A percentile compares a stretch with the other conserved stretches of the same genome.
Evolutionary conservation across 1,140 invertebrate species (phyloP).

Genomic region (Lordiphosa collinella): DNA sequence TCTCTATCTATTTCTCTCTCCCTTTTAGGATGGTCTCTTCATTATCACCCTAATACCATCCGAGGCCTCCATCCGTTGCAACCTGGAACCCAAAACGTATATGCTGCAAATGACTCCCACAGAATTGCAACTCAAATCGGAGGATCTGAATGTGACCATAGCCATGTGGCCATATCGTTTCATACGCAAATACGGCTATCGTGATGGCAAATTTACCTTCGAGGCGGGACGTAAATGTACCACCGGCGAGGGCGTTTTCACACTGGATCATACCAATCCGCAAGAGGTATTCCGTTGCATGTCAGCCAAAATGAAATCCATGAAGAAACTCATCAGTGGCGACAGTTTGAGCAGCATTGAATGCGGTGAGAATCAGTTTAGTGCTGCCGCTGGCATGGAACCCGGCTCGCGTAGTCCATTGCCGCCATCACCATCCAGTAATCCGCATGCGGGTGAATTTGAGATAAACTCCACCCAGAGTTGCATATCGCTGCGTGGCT

Average conservation of each 20-base stretch:
- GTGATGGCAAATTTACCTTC: conserved; percentile 91
- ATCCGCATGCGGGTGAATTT: conserved; percentile 74
- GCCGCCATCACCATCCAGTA: conserved; percentile 84
- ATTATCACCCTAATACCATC: conserved; percentile 88
- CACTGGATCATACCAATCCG: conserved; percentile 88
- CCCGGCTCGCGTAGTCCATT: conserved; percentile 88
- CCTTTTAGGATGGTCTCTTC: conserved; percentile 85
- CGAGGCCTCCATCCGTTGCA: conserved; percentile 88
- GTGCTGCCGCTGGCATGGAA: conserved; percentile 86
- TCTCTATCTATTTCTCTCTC: neutral
- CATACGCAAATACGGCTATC: conserved; percentile 91
- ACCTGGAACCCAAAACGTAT: conserved; percentile 86
- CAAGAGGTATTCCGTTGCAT: conserved; percentile 90
- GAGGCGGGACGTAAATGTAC: conserved; percentile 94
- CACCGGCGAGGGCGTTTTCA: conserved; percentile 91
- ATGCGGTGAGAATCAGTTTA: conserved; percentile 87
- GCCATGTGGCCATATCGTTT: conserved; percentile 93
- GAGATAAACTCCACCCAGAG: conserved; percentile 67
- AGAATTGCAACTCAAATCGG: conserved; percentile 87
- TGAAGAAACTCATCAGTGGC: conserved; percentile 88
- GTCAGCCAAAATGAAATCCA: conserved; percentile 89
- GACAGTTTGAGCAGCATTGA: conserved; percentile 85
- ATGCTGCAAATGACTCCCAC: conserved; percentile 86
- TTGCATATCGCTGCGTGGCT: conserved; percentile 61
- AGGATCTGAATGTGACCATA: conserved; percentile 82